Evolutionary conservation across 2,113 vertebrate species (phyloP).

Genomic region (Sterna hirundo): DNA sequence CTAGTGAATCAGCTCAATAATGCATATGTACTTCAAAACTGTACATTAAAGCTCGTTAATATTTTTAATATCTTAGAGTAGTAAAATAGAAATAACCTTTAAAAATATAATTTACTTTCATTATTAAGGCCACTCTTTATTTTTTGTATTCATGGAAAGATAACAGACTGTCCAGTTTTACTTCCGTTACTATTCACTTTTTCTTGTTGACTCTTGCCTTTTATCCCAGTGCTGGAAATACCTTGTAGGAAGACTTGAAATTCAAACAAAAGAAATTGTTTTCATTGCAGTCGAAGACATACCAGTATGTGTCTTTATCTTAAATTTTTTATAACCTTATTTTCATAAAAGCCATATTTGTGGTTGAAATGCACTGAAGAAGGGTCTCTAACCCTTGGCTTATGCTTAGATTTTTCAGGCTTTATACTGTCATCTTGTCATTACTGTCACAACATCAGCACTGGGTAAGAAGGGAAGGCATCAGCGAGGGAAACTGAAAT

Average conservation of each 20-base stretch:
- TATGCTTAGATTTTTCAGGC: neutral
- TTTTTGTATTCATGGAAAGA: neutral
- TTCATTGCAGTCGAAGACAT: neutral
- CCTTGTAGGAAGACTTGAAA: neutral
- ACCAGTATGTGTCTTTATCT: neutral
- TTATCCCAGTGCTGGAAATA: neutral
- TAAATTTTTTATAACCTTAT: neutral
- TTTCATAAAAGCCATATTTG: neutral
- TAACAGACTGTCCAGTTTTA: neutral
- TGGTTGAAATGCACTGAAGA: neutral
- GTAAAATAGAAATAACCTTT: slow-evolving; percentile 4
- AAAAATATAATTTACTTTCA: neutral
- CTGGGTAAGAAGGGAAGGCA: neutral
- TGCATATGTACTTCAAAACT: neutral
- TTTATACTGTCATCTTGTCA: neutral
- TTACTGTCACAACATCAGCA: neutral
- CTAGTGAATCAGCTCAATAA: neutral
- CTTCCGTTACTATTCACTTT: neutral
- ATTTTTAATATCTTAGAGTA: neutral
- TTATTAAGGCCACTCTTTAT: neutral
- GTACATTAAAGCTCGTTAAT: neutral
- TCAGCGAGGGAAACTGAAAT: neutral
- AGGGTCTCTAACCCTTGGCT: neutral
- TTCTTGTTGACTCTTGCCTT: neutral
- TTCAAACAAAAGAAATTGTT: neutral